phyloP scores from a whole-genome alignment of 2,113 vertebrate genomes.

The cat (Felis catus) region DNA sequence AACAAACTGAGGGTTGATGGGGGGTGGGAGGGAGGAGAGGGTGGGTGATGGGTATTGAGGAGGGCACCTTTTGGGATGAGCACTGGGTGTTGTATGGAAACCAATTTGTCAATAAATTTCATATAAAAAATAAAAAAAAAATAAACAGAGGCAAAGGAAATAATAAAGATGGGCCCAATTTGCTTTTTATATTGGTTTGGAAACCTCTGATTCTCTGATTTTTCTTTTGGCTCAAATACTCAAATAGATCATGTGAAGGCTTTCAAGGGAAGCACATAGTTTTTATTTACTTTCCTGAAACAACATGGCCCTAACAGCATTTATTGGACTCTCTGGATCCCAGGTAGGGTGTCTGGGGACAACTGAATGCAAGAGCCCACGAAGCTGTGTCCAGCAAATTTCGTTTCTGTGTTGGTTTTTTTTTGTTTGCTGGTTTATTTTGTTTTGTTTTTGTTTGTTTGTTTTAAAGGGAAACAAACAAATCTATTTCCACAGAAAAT shows the following conservation, averaged over 20 bases:
- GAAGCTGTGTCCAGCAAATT: neutral
- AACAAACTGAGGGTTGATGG: no score
- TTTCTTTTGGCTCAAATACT: neutral
- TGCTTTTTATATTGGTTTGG: neutral
- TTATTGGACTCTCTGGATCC: neutral
- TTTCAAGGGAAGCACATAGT: neutral
- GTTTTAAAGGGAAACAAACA: neutral
- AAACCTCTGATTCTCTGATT: constrained; percentile 18
- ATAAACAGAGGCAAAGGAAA: neutral
- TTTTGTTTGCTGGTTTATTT: neutral
- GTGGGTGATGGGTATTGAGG: no score
- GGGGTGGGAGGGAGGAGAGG: no score
- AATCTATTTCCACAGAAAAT: constrained; percentile 48
- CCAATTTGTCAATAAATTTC: no score
- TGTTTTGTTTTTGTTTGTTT: neutral
- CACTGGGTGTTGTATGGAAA: no score
- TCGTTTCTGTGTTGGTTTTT: neutral
- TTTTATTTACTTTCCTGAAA: neutral
- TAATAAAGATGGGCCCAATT: neutral
- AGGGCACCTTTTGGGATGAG: no score
- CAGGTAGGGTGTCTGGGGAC: neutral
- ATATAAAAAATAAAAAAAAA: no score
- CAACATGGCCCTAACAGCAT: neutral
- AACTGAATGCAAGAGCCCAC: constrained; percentile 14
- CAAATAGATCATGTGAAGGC: neutral